phyloP scores from a whole-genome alignment of 2,797 vertebrate species.

The Sphaeramia orbicularis region DNA sequence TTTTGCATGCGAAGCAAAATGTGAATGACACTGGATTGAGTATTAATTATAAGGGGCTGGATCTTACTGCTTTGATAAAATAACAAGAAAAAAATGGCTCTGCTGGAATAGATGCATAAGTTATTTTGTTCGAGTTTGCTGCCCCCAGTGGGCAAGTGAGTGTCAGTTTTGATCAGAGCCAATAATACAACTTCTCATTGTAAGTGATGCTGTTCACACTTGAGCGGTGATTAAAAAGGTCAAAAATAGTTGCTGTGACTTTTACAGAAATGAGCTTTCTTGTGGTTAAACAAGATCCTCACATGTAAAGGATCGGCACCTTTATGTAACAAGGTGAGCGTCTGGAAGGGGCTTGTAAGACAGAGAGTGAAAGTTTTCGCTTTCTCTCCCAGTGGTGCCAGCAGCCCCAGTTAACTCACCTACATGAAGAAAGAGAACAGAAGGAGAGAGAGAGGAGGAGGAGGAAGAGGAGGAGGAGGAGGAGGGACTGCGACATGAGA shows the following conservation, averaged over 20 bases:
- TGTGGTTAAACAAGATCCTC: constrained; percentile 20
- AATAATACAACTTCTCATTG: not conserved
- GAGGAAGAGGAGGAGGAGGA: constrained; percentile 10
- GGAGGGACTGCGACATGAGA: constrained; percentile 68
- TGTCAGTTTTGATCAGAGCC: not conserved
- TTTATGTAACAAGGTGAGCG: constrained; percentile 61
- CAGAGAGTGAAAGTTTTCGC: constrained; percentile 37
- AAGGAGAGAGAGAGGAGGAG: constrained; percentile 39
- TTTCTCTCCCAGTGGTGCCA: constrained; percentile 80
- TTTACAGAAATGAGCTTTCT: not conserved
- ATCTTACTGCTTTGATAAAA: not conserved
- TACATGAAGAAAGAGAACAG: constrained; percentile 79
- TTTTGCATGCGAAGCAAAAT: constrained; percentile 16
- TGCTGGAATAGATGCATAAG: not conserved
- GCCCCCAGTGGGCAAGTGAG: constrained; percentile 14
- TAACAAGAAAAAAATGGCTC: not conserved
- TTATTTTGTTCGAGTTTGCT: constrained; percentile 22
- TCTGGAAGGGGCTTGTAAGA: constrained; percentile 33
- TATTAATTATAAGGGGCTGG: constrained; percentile 3
- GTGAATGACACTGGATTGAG: constrained; percentile 1
- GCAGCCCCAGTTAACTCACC: constrained; percentile 86
- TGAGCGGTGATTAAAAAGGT: constrained; percentile 11
- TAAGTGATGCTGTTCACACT: constrained; percentile 2
- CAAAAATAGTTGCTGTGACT: constrained; percentile 15
- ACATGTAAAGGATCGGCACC: constrained; percentile 39